Base-by-base conservation (phyloP, 2,113 vertebrate species). In the Upupa epops region DNA sequence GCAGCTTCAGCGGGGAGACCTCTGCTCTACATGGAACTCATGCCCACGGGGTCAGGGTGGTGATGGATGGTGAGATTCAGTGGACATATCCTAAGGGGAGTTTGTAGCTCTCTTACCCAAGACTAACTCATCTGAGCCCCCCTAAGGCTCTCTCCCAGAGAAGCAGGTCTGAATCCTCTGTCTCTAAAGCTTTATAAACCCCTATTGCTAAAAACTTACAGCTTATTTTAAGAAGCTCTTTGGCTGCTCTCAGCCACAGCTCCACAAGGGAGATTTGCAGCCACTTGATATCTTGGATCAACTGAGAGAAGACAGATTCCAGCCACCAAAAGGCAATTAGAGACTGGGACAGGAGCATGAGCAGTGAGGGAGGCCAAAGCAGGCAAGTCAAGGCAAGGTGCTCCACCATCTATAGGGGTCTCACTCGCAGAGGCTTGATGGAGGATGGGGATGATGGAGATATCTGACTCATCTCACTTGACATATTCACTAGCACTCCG, bases 1-100 rank as follows among this genome's bases (percentile, higher is more conserved):
- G 77, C 54, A 90, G 40, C 34, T 81, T 32, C 73, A 88, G 61
- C 18, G 60, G 73, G 56, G 65, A 86, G 29, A 54, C 37, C 37
- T 75, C 42, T 77, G 34, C 48, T 73, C 45, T 9, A 15, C 26
- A 64, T 3, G 1, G 65, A 83, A 78, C 58, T 7, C 60, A 3
- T 54, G 31, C 36, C 54, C 5, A 3, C 0, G 0, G 32, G 40
- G 3, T 81, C 0, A 0, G 58, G 5, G 40, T 65, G 51, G 46
- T 69, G 73, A 75, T 10, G 9, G 73, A 61, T 21, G 3, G 28
- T 0, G 0, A 84, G 36, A 69, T 55, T 1, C 54, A 32, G 40
- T 34, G 54, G 5, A 71, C 8, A 6, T 1, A 3, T 75, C 65
- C 61, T 58, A 82, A 61, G 49, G 34, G 17, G 24, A 9, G 6